These are phyloP conservation scores for Apus apus DNA, from an alignment of 2,113 vertebrate genomes.

Conservation along the genomic window DNA sequence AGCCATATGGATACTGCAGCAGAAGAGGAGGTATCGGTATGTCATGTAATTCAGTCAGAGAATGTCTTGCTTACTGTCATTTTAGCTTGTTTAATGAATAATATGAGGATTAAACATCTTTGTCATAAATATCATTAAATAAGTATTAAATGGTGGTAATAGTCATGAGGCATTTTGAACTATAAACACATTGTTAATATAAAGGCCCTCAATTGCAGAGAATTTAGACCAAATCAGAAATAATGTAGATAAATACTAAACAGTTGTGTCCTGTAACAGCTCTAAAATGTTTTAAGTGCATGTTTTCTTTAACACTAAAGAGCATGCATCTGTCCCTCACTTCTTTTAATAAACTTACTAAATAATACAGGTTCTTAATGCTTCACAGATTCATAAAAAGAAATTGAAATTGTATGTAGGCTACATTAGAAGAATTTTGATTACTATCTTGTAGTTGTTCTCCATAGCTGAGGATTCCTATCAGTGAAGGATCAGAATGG, in stretches of 20 bases:
- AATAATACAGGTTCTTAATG: not conserved
- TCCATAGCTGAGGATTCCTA: not conserved
- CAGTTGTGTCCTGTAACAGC: not conserved
- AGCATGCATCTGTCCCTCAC: not conserved
- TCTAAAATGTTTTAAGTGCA: not conserved
- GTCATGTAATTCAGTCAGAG: not conserved
- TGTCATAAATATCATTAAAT: not conserved
- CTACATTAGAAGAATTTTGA: not conserved
- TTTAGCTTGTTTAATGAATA: not conserved
- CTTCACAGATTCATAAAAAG: not conserved
- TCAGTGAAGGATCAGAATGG: not conserved
- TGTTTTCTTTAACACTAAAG: not conserved
- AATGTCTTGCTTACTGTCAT: not conserved
- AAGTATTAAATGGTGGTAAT: not conserved
- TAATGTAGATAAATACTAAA: not conserved
- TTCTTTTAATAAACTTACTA: not conserved
- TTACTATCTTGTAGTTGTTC: not conserved
- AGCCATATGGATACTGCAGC: conserved; percentile 82
- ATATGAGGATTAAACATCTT: not conserved
- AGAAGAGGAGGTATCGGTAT: conserved; percentile 88
- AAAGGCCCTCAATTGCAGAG: not conserved
- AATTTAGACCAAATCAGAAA: not conserved
- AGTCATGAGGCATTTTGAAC: not conserved
- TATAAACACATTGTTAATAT: not conserved
- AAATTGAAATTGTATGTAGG: not conserved